phyloP scores from a whole-genome alignment of 2,888 invertebrate genomes.

The Phrixothrix hirtus region DNA sequence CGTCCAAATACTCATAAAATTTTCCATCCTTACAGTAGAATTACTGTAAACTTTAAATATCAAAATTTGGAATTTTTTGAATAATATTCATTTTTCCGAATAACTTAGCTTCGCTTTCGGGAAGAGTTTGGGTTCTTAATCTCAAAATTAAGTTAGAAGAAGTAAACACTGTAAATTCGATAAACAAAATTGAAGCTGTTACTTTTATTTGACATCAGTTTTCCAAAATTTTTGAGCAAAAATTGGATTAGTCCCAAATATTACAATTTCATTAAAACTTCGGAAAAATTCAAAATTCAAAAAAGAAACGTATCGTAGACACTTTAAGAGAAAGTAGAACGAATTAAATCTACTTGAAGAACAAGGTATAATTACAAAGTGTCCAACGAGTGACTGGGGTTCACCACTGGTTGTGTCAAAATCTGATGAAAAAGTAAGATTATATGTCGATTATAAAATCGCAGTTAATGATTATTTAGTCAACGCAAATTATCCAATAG shows the following conservation, averaged over 20 bases:
- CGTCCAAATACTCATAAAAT: too few relatives aligned
- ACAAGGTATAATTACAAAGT: too few relatives aligned
- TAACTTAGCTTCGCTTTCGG: too few relatives aligned
- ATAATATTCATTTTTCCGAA: too few relatives aligned
- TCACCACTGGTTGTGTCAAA: slow-evolving; percentile 24
- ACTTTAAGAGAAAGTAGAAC: too few relatives aligned
- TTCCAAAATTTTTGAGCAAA: slow-evolving; percentile 26
- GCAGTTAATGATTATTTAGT: too few relatives aligned
- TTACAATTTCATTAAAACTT: slow-evolving; percentile 30
- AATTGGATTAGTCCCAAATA: slow-evolving; percentile 26
- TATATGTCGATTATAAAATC: too few relatives aligned
- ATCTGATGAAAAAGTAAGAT: slow-evolving; percentile 33
- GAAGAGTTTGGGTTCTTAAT: slow-evolving; percentile 9
- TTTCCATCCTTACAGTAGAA: too few relatives aligned
- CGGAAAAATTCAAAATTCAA: slow-evolving; percentile 36
- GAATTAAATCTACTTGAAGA: not conserved
- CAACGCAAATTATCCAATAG: slow-evolving; percentile 29
- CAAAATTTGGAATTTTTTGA: too few relatives aligned
- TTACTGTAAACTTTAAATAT: too few relatives aligned
- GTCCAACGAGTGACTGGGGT: too few relatives aligned
- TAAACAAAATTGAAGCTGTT: slow-evolving; percentile 8
- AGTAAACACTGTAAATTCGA: slow-evolving; percentile 17
- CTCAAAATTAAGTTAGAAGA: slow-evolving; percentile 25
- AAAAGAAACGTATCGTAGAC: not conserved
- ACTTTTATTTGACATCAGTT: too few relatives aligned